A percentile compares a stretch with the other conserved stretches of the same genome.
phyloP scores from a whole-genome alignment of 1,140 invertebrate species.

The Apis cerana region DNA sequence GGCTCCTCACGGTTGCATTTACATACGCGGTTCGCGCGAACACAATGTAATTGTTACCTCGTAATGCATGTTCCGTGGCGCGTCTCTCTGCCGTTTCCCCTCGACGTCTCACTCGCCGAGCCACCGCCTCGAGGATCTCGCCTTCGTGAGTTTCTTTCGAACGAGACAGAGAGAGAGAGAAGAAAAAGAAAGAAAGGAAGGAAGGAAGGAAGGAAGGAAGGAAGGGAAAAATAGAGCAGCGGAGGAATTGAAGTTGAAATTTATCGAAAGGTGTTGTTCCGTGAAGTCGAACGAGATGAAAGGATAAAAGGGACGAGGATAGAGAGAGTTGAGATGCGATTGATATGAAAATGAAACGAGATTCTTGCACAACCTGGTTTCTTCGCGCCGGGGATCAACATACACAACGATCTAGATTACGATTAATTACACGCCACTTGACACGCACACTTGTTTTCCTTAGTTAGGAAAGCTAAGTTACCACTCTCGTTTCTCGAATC shows the following conservation, averaged over 20 bases:
- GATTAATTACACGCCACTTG: slow-evolving; percentile 42
- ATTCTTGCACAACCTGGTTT: neutral
- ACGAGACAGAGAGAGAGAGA: neutral
- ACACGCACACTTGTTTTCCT: slow-evolving; percentile 4
- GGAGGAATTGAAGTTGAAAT: neutral
- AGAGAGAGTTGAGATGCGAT: neutral
- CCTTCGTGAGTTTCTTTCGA: neutral
- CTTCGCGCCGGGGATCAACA: neutral
- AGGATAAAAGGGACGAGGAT: neutral
- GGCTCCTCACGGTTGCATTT: slow-evolving; percentile 51
- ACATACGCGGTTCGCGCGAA: slow-evolving; percentile 67
- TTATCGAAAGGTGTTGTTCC: too few relatives aligned
- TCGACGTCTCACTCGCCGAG: slow-evolving; percentile 63
- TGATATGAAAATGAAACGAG: slow-evolving; percentile 44
- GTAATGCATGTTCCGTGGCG: slow-evolving; percentile 57
- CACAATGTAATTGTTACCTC: slow-evolving; percentile 72
- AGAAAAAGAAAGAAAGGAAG: too few relatives aligned
- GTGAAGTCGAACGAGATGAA: neutral
- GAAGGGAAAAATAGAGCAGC: neutral
- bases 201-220: too few relatives aligned
- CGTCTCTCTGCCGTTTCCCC: slow-evolving; percentile 46
- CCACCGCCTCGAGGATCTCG: neutral
- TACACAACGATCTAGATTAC: slow-evolving; percentile 37
- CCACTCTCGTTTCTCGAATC: neutral
- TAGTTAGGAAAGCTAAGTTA: too few relatives aligned